Evolutionary conservation across 2,888 invertebrate species (phyloP).

Genomic region (Dasysyrphus albostriatus): DNA sequence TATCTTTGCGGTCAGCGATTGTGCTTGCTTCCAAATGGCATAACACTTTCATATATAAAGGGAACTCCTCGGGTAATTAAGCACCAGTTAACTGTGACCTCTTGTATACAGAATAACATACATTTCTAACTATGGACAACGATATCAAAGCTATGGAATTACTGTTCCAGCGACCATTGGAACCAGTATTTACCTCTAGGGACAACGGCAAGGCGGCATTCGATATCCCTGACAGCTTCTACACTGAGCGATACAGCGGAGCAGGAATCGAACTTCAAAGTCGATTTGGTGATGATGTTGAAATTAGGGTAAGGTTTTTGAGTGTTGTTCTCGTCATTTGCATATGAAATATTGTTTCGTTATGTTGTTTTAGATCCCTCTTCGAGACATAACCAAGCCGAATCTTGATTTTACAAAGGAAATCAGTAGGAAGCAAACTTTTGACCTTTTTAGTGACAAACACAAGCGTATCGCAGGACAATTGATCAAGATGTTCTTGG

Average conservation of each 20-base stretch:
- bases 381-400: constrained; percentile 80
- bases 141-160: constrained; percentile 72
- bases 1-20: background rate
- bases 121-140: constrained; percentile 21
- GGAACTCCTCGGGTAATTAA: background rate
- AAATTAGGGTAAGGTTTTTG: constrained; percentile 68
- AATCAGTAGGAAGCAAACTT: constrained; percentile 82
- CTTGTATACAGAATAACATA: background rate
- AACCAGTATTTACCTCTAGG: constrained; percentile 77
- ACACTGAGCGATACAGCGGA: constrained; percentile 76
- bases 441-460: constrained; percentile 89
- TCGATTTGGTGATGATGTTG: constrained; percentile 77
- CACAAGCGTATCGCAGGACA: constrained; percentile 90
- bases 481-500: constrained; percentile 88
- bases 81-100: background rate
- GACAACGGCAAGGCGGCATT: constrained; percentile 77
- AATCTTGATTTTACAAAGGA: constrained; percentile 80
- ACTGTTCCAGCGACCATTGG: constrained; percentile 77
- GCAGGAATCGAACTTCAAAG: constrained; percentile 73
- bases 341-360: background rate
- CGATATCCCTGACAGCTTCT: constrained; percentile 77
- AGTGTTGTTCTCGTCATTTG: background rate
- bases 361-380: constrained; percentile 78
- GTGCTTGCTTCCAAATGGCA: background rate
- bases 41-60: background rate